Conservation (phyloP, 2,113 vertebrate genomes). For the Daphoenositta chrysoptera region DNA sequence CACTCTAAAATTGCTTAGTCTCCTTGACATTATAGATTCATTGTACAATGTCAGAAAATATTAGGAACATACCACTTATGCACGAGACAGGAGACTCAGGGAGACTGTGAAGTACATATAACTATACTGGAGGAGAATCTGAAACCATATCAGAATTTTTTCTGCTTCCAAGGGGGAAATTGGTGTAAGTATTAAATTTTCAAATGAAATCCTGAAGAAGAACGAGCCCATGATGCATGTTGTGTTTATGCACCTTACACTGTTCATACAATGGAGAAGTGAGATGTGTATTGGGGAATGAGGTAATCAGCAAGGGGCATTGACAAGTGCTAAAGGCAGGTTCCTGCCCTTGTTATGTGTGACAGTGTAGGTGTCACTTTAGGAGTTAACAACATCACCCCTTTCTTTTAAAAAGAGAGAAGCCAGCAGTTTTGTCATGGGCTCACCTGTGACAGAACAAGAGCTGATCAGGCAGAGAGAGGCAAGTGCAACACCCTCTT, state of each 20-base stretch:
- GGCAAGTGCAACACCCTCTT: not conserved
- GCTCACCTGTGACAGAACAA: not conserved
- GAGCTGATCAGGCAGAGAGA: not conserved
- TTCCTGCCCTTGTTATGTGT: not conserved
- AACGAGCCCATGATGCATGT: not conserved
- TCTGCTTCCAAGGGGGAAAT: not conserved
- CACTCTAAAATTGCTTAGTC: not conserved
- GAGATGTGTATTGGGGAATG: not conserved
- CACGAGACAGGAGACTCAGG: not conserved
- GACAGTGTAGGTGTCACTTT: not conserved
- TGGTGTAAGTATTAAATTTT: not conserved
- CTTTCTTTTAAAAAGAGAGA: not conserved
- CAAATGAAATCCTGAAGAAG: not conserved
- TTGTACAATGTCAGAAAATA: conserved; percentile 11
- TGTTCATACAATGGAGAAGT: not conserved
- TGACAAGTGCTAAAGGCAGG: not conserved
- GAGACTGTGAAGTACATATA: not conserved
- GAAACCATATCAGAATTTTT: not conserved
- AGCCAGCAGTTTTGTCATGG: not conserved
- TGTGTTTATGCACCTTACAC: not conserved
- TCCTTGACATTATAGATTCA: conserved; percentile 9
- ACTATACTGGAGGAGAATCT: not conserved
- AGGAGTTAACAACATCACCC: not conserved
- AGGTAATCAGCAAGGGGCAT: not conserved
- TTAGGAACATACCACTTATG: not conserved